phyloP scores from a whole-genome alignment of 92 coral and sea anemone genomes.

The Porites cylindrica region DNA sequence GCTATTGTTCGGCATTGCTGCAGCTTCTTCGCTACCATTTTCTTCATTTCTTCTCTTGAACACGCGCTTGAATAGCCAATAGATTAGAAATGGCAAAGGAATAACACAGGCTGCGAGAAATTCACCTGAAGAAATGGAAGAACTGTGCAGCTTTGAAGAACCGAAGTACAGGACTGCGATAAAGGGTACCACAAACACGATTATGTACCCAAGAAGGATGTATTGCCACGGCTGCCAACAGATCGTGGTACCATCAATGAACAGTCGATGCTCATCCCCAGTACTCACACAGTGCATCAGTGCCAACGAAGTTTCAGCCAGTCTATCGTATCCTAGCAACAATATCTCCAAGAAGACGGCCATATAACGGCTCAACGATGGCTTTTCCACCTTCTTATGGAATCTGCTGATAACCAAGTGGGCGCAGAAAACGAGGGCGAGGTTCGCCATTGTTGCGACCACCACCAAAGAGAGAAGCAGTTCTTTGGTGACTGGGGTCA shows the following conservation, averaged over 20 bases:
- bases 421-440: conserved; percentile 40
- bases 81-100: conserved; percentile 52
- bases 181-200: conserved; percentile 59
- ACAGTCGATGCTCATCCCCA: conserved; percentile 43
- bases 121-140: conserved; percentile 31
- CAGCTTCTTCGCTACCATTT: neutral
- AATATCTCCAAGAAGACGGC: conserved; percentile 64
- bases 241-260: conserved; percentile 53
- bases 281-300: conserved; percentile 61
- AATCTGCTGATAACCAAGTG: conserved; percentile 37
- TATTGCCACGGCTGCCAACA: conserved; percentile 73
- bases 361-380: conserved; percentile 35
- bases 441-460: conserved; percentile 50
- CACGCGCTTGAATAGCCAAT: conserved; percentile 31
- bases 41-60: neutral
- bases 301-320: conserved; percentile 55
- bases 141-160: conserved; percentile 43
- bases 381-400: conserved; percentile 33
- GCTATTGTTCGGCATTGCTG: neutral
- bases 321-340: conserved; percentile 68
- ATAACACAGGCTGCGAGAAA: conserved; percentile 54
- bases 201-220: conserved; percentile 33
- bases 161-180: conserved; percentile 56
- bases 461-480: conserved; percentile 59
- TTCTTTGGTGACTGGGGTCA: conserved; percentile 74